These are phyloP conservation scores for Chiloscyllium plagiosum DNA, from an alignment of 2,113 vertebrate genomes.

Conservation along the genomic window DNA sequence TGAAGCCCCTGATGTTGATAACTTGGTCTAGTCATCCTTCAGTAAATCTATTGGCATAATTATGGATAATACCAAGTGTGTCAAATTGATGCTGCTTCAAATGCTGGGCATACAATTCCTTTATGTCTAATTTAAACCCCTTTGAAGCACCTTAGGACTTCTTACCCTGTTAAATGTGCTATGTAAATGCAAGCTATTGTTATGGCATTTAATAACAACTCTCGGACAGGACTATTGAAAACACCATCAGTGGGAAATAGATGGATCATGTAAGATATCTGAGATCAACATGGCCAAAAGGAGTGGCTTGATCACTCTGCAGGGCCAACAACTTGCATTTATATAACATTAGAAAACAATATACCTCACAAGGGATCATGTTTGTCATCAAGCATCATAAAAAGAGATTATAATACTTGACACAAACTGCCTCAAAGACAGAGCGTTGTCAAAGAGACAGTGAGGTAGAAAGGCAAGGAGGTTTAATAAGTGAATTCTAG, in stretches of 20 bases:
- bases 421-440: neutral
- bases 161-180: neutral
- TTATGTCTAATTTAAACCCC: neutral
- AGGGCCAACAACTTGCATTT: neutral
- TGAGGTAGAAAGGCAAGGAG: neutral
- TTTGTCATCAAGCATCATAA: neutral
- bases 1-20: neutral
- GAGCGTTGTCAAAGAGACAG: neutral
- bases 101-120: neutral
- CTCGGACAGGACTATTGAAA: neutral
- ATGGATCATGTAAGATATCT: neutral
- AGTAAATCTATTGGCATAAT: neutral
- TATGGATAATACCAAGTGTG: neutral
- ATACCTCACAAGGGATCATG: neutral
- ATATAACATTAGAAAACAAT: neutral
- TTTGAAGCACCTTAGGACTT: neutral
- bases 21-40: neutral
- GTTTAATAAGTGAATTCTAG: neutral
- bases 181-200: neutral
- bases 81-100: neutral
- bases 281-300: neutral
- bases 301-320: neutral
- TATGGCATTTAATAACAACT: neutral
- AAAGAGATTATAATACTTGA: neutral
- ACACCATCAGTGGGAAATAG: neutral